These are phyloP conservation scores for Perognathus longimembris DNA, from an alignment of 2,113 vertebrate genomes.

Conservation along the genomic window DNA sequence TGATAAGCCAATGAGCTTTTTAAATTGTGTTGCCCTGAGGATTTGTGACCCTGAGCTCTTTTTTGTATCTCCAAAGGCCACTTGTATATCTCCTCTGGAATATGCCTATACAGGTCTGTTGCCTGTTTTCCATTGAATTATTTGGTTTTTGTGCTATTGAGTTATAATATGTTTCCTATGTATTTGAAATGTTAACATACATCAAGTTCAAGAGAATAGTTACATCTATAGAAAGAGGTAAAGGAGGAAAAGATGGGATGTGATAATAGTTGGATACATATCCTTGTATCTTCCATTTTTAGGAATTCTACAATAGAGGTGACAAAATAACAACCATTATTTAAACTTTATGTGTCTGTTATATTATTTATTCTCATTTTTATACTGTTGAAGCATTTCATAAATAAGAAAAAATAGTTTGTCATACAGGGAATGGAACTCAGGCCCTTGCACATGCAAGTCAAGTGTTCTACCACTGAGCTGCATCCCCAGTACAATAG, in stretches of 20 bases:
- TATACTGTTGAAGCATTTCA: not conserved
- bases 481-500: not conserved
- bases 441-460: not conserved
- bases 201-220: not conserved
- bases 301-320: not conserved
- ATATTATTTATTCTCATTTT: conserved; percentile 11
- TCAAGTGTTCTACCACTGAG: not conserved
- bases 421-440: not conserved
- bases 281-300: not conserved
- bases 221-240: not conserved
- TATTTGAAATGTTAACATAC: not conserved
- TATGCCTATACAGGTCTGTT: not conserved
- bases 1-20: not conserved
- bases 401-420: not conserved
- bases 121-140: not conserved
- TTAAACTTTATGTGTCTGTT: not conserved
- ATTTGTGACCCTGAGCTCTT: not conserved
- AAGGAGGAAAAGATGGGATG: not conserved
- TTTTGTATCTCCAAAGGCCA: not conserved
- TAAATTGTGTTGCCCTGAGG: not conserved
- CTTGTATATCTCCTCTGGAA: not conserved
- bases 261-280: not conserved
- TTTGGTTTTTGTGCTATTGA: not conserved
- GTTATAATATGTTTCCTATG: not conserved
- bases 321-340: not conserved